These are phyloP conservation scores for Incurvaria masculella DNA, from an alignment of 2,888 invertebrate species.

Conservation along the genomic window DNA sequence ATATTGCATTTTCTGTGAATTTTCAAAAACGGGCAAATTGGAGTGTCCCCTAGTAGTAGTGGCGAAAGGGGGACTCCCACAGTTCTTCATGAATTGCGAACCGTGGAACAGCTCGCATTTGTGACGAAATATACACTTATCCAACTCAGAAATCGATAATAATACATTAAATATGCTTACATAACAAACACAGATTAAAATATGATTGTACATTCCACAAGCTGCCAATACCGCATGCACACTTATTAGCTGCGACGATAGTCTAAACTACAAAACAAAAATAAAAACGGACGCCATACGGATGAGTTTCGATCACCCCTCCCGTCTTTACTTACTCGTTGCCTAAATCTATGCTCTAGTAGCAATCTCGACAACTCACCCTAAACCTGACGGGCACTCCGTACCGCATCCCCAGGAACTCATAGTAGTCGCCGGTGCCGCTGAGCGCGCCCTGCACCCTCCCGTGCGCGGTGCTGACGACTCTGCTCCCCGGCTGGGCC, in stretches of 20 bases:
- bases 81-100: no score
- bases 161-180: not conserved
- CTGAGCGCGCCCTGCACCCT: conserved; percentile 36
- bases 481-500: not conserved
- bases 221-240: not conserved
- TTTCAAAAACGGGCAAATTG: no score
- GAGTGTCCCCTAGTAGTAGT: no score
- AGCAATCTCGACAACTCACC: conserved; percentile 25
- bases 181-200: not conserved
- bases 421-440: conserved; percentile 31
- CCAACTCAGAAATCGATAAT: no score
- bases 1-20: no score
- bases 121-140: no score
- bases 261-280: not conserved
- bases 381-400: conserved; percentile 33
- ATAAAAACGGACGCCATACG: not conserved
- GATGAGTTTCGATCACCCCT: not conserved
- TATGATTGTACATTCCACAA: not conserved
- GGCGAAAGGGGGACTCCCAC: no score
- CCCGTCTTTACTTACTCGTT: not conserved
- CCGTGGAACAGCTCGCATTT: no score
- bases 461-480: conserved; percentile 22
- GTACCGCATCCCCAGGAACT: conserved; percentile 40
- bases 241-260: not conserved
- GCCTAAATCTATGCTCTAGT: not conserved